Percentiles rank a stretch among this genome's conserved stretches.
phyloP scores from a whole-genome alignment of 2,113 vertebrate genomes.

The Perognathus longimembris region DNA sequence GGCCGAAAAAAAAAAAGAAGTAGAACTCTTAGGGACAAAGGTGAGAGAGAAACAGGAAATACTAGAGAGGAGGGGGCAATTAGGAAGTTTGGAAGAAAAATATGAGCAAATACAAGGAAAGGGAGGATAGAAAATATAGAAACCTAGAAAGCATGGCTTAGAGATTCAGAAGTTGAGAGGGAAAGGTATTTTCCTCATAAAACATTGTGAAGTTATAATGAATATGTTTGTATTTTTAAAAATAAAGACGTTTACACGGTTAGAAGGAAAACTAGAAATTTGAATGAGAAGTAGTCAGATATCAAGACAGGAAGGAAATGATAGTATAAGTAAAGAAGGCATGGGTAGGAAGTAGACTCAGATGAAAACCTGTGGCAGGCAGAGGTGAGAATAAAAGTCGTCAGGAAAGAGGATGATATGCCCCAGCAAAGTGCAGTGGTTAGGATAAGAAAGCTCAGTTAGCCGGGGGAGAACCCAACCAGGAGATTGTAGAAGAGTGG shows the following conservation, averaged over 20 bases:
- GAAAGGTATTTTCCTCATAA: constrained; percentile 39
- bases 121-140: neutral
- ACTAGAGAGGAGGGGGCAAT: constrained; percentile 21
- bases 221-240: constrained; percentile 14
- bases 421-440: neutral
- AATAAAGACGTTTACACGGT: neutral
- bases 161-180: constrained; percentile 35
- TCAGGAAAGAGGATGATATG: neutral
- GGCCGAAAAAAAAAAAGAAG: no score
- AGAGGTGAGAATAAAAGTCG: neutral
- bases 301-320: constrained; percentile 21
- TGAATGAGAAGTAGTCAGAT: constrained; percentile 22
- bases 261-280: constrained; percentile 31
- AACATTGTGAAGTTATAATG: constrained; percentile 4
- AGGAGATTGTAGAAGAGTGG: neutral
- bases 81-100: constrained; percentile 45
- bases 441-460: neutral
- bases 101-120: constrained; percentile 48
- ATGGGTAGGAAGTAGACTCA: neutral
- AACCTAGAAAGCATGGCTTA: constrained; percentile 31
- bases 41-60: constrained; percentile 38
- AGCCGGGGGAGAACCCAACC: neutral
- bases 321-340: constrained; percentile 3
- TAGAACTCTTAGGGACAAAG: constrained; percentile 43
- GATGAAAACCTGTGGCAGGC: neutral